These are phyloP conservation scores for Hoplostethus mediterraneus DNA, from an alignment of 2,797 vertebrate genomes.

Conservation along the genomic window DNA sequence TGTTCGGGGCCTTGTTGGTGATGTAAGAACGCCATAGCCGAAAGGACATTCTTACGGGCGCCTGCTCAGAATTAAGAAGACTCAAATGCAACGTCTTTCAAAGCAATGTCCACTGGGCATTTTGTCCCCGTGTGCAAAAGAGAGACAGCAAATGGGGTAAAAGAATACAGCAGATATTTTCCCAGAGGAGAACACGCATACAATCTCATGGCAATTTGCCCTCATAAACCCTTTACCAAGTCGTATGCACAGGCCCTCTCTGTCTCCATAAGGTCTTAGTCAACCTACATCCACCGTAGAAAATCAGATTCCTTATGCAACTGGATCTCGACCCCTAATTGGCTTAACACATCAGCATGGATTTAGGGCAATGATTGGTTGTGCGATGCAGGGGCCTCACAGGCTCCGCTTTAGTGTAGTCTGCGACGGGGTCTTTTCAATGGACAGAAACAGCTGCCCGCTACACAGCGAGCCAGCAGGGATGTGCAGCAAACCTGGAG, in stretches of 20 bases:
- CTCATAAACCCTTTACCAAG: constrained; percentile 69
- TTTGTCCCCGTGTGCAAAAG: constrained; percentile 13
- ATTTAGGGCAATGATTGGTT: constrained; percentile 73
- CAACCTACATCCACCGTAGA: constrained; percentile 74
- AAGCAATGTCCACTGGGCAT: not conserved
- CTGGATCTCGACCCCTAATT: constrained; percentile 81
- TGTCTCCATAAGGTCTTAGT: constrained; percentile 71
- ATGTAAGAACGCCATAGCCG: not conserved
- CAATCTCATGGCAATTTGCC: constrained; percentile 64
- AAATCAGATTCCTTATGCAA: constrained; percentile 82
- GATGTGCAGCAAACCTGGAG: constrained; percentile 77
- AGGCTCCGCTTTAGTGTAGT: constrained; percentile 26
- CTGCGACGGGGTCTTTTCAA: constrained; percentile 52
- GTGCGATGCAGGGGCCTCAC: constrained; percentile 62
- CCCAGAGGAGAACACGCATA: constrained; percentile 44
- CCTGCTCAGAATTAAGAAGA: not conserved
- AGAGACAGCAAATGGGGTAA: constrained; percentile 14
- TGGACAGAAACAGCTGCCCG: constrained; percentile 84
- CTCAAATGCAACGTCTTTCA: not conserved
- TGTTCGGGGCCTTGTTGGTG: not conserved
- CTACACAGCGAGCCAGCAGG: constrained; percentile 55
- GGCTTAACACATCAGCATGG: constrained; percentile 82
- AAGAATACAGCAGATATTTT: constrained; percentile 41
- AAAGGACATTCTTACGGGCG: not conserved
- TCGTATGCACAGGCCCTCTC: constrained; percentile 58